Conservation (phyloP, 1,140 invertebrate genomes). For the Sycobia sp. region DNA sequence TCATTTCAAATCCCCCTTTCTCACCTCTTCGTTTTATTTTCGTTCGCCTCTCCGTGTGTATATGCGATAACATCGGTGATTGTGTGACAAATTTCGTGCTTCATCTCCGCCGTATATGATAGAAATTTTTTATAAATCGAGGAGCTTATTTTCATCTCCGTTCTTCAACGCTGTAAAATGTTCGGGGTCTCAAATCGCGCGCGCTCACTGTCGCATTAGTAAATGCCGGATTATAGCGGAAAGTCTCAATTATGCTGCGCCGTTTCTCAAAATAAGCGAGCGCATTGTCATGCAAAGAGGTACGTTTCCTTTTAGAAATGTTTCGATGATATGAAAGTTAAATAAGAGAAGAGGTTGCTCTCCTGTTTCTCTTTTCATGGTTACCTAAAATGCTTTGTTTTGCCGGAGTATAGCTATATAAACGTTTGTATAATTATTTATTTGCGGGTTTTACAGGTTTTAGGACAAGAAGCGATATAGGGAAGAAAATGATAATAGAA, state of each 20-base stretch:
- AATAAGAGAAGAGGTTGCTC: conserved; percentile 1
- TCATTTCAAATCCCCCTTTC: neutral
- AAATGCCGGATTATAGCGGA: conserved; percentile 4
- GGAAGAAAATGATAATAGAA: no score
- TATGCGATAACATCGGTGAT: conserved; percentile 17
- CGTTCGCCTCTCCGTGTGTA: neutral
- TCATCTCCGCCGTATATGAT: neutral
- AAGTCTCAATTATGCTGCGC: conserved; percentile 9
- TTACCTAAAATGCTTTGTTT: neutral
- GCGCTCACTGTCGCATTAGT: neutral
- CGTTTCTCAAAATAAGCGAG: no score
- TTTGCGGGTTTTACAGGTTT: no score
- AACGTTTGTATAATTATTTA: no score
- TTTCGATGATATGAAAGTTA: conserved; percentile 5
- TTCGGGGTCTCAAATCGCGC: neutral
- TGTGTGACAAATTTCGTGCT: conserved; percentile 25
- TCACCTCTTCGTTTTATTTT: neutral
- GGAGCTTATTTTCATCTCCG: neutral
- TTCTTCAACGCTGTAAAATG: neutral
- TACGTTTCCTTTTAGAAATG: neutral
- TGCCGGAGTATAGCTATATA: neutral
- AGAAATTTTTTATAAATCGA: conserved; percentile 16
- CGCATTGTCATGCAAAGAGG: neutral
- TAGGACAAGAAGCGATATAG: no score
- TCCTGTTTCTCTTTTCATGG: neutral